Evolutionary conservation across 2,113 vertebrate genomes (phyloP).

Genomic region (Salvelinus fontinalis): DNA sequence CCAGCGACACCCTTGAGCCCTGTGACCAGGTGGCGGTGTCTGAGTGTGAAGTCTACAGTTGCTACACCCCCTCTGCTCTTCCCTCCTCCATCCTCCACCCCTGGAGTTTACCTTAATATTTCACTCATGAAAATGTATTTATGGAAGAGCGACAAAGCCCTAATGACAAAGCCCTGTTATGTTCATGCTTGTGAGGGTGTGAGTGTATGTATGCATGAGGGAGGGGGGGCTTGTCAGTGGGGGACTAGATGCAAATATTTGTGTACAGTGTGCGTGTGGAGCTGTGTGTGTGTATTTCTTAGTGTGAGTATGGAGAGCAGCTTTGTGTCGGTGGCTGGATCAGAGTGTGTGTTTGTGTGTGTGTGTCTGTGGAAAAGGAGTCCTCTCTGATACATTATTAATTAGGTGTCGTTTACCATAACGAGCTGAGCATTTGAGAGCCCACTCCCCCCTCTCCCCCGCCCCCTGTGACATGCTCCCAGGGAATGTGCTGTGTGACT

Average conservation of each 20-base stretch:
- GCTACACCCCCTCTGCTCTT: slow-evolving; percentile 17
- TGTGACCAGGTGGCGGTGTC: slow-evolving; percentile 13
- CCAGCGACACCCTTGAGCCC: neutral
- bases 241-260: neutral
- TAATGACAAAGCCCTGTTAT: slow-evolving; percentile 43
- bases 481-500: slow-evolving; percentile 65
- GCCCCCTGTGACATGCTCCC: slow-evolving; percentile 59
- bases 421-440: slow-evolving; percentile 71
- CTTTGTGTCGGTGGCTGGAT: neutral
- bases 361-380: slow-evolving; percentile 58
- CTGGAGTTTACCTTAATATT: slow-evolving; percentile 56
- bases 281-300: slow-evolving; percentile 16
- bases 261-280: slow-evolving; percentile 6
- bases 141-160: slow-evolving; percentile 48
- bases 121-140: slow-evolving; percentile 60
- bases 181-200: slow-evolving; percentile 37
- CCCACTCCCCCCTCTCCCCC: slow-evolving; percentile 15
- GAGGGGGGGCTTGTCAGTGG: neutral
- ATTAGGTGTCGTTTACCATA: slow-evolving; percentile 76
- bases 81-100: slow-evolving; percentile 9
- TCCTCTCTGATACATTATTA: slow-evolving; percentile 78
- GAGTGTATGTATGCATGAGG: neutral
- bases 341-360: neutral
- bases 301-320: slow-evolving; percentile 31
- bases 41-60: slow-evolving; percentile 12